phyloP scores from a whole-genome alignment of 2,113 vertebrate genomes.

The Coregonus clupeaformis region DNA sequence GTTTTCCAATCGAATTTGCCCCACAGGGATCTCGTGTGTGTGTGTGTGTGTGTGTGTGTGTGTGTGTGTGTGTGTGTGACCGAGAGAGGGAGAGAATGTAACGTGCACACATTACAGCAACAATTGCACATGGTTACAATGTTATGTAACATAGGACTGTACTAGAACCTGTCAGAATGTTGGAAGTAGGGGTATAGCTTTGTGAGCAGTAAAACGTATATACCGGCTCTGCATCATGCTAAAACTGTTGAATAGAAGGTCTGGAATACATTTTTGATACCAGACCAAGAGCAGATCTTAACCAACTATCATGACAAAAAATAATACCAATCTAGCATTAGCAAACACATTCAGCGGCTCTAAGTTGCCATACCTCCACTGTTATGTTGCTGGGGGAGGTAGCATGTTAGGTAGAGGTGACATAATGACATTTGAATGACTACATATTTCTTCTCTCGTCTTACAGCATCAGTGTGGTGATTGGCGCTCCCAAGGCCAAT shows the following conservation, averaged over 20 bases:
- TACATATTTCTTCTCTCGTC: constrained; percentile 18
- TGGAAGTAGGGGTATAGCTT: constrained; percentile 20
- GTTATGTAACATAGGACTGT: constrained; percentile 27
- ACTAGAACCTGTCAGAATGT: constrained; percentile 54
- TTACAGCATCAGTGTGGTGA: constrained; percentile 81
- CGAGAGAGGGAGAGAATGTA: neutral
- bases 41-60: no score
- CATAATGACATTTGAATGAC: constrained; percentile 15
- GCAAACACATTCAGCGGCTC: constrained; percentile 5
- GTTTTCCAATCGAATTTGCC: constrained; percentile 62
- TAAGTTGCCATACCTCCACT: neutral
- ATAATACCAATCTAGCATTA: neutral
- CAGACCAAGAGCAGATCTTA: constrained; percentile 27
- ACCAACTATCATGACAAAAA: neutral
- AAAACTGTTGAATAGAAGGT: constrained; percentile 39
- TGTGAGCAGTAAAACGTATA: constrained; percentile 1
- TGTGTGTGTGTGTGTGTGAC: neutral
- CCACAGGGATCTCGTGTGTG: constrained; percentile 19
- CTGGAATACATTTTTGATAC: constrained; percentile 37
- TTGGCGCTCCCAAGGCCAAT: constrained; percentile 88
- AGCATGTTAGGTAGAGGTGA: constrained; percentile 13
- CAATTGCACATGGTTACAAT: no score
- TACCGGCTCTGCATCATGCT: constrained; percentile 14
- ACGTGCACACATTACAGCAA: constrained; percentile 9
- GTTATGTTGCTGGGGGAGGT: neutral